Evolutionary conservation across 2,888 invertebrate species (phyloP), one percentile per base, ranked within the genome.

Genomic region (Drosophila peninsularis): DNA sequence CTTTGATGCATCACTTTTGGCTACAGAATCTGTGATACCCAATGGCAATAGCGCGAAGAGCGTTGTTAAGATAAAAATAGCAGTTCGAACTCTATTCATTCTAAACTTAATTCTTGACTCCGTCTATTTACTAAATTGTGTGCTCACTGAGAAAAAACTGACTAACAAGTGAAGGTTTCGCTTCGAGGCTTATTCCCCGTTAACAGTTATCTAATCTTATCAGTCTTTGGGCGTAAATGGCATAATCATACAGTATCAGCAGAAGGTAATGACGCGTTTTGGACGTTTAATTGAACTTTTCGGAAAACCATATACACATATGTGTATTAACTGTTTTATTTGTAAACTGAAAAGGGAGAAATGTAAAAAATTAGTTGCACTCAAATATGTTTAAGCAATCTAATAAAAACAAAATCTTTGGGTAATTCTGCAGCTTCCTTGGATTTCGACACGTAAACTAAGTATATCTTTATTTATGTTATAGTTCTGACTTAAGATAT

Each of bases 201-300:
- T 47, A 60, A 67, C 47, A 34, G 32, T 39, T 74, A 70, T 78
- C 76, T 76, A 70, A 76, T 76, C 76, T 76, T 78, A 74, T 76
- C 78, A 55, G 45, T 10, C 32, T 42, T 58, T 52, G 24, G 41
- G 32, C 50, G 42, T 42, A 58, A 61, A 27, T 39, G 27, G 42
- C 24, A 52, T 37, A 45, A 53, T 37, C 47, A 32, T 36, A 32
- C 14, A 4, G 19, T 54, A 58, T 50, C 27, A 68, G 24, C 47
- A 39, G 24, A 17, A 47, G 11, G 21, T 39, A 37, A 58, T 65
- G 49, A 41, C 14, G 13, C 52, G 6, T 13, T 37, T 52, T 39
- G 27, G 21, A 27, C 24, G 37, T 37, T 37, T 17, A 37, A 24
- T 24, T 17, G 17, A 37, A 17, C 3, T 13, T 6, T 21, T 9